Evolutionary conservation across 2,888 invertebrate genomes (phyloP).

Genomic region (Hydraecia micacea): DNA sequence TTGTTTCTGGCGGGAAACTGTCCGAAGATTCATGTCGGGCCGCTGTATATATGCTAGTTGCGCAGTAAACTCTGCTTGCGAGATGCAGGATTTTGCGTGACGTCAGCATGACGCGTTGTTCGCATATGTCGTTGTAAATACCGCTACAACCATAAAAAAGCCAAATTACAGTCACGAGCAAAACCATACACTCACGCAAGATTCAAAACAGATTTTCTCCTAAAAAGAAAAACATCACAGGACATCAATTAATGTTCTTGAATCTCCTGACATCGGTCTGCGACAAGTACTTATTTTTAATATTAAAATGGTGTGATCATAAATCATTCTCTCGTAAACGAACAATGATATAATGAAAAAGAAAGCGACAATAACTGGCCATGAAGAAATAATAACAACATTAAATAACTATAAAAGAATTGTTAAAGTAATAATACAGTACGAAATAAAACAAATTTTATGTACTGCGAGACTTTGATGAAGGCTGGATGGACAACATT

Average conservation of each 20-base stretch:
- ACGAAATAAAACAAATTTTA: conserved; percentile 71
- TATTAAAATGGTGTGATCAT: conserved; percentile 26
- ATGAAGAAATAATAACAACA: conserved; percentile 36
- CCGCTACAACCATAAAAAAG: too few species aligned
- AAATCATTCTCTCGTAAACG: conserved; percentile 27
- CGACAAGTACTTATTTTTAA: conserved; percentile 1
- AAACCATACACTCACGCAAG: neutral
- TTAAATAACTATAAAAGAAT: conserved; percentile 49
- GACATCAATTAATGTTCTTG: conserved; percentile 3
- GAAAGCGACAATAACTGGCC: conserved; percentile 25
- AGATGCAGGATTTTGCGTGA: too few species aligned
- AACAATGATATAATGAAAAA: neutral
- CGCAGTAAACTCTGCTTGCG: too few species aligned
- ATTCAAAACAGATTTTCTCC: too few species aligned
- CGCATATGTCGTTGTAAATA: too few species aligned
- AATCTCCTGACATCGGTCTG: neutral
- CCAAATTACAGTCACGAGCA: neutral
- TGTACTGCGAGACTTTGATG: conserved; percentile 65
- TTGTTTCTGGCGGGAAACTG: too few species aligned
- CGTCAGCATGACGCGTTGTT: too few species aligned
- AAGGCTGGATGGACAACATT: conserved; percentile 68
- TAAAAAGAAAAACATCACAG: neutral
- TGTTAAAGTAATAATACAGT: conserved; percentile 46
- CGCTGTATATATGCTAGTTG: too few species aligned
- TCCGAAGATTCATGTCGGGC: too few species aligned